Conservation (phyloP, 2,888 invertebrate species). For the Nomada flava region DNA sequence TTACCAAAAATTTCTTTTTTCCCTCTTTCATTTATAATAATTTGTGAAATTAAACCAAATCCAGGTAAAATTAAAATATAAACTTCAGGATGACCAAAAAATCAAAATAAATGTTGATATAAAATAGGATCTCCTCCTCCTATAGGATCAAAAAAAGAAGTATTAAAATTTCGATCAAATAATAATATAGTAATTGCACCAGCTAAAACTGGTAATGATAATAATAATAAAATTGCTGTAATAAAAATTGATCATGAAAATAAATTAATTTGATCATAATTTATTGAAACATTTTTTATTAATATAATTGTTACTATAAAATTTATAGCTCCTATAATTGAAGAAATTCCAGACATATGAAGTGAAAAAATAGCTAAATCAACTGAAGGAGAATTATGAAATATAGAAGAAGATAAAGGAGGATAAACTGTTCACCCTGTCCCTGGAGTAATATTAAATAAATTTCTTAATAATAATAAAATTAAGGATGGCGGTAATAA, state of each 20-base stretch:
- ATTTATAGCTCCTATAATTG: conserved; percentile 91
- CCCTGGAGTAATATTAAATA: conserved; percentile 88
- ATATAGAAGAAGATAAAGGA: conserved; percentile 87
- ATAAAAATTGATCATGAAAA: conserved; percentile 68
- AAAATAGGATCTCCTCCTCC: conserved; percentile 93
- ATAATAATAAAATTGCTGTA: conserved; percentile 82
- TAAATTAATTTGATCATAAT: conserved; percentile 88
- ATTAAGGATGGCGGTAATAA: conserved; percentile 88
- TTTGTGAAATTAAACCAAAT: conserved; percentile 93
- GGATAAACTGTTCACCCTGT: conserved; percentile 93
- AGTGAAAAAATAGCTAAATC: conserved; percentile 91
- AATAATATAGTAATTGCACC: conserved; percentile 92
- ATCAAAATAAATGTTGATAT: conserved; percentile 94
- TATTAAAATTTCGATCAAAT: conserved; percentile 92
- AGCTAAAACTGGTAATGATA: conserved; percentile 91
- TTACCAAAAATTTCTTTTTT: conserved; percentile 91
- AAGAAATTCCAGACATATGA: conserved; percentile 90
- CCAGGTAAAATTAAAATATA: conserved; percentile 95
- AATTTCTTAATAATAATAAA: conserved; percentile 84
- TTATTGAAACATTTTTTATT: conserved; percentile 87
- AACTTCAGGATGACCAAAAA: conserved; percentile 94
- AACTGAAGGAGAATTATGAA: conserved; percentile 88
- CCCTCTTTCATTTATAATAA: conserved; percentile 90
- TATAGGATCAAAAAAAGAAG: conserved; percentile 92
- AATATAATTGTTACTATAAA: conserved; percentile 92